Base-by-base conservation (phyloP, 1,140 invertebrate genomes). In the Aphelenchoides besseyi region DNA sequence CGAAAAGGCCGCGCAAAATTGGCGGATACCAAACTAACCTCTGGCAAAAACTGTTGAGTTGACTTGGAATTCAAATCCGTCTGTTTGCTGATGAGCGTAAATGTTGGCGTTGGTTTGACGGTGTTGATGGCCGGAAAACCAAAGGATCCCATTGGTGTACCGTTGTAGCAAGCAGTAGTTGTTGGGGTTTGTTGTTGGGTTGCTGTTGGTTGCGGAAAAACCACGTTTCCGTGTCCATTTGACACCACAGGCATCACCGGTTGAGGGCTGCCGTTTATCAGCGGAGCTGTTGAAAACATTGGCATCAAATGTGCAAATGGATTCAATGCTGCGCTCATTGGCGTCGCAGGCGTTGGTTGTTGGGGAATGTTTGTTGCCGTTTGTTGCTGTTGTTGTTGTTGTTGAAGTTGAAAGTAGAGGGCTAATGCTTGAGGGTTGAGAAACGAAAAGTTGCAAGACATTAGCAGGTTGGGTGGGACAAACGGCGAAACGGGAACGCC, bases 381-480 rank as follows among this genome's bases (percentile, higher is more conserved):
- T 59, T 5, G 18, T 28, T 59, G 55, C 55, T 48, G 41, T 23
- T 48, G 41, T 23, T 48, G 41, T 12, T 48, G 41, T 48, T 48
- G 41, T 48, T 48, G 41, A 23, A 59, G 5, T 18, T 59, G 55
- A 18, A 59, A 59, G 55, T 59, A 59, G 26, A 59, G 18, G 12
- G 55, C 55, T 23, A 59, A 23, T 29, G 5, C 5, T 59, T 59
- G 55, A 28, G 55, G 55, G 5, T 5, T 59, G 55, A 59, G 41
- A 23, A 48, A 59, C 5, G 55, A 59, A 5, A 59, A 59, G 55
- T 59, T 59, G 55, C 55, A 59, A 59, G 55, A 18, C 55, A 59
- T 59, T 23, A 59, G 23, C 26, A 59, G 18, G 32, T 18, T 59
- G 26, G 26, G 5, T 23, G 55, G 55, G 32, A 29, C 5, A 23